A percentile compares a stretch with the other conserved stretches of the same genome.
Conservation (phyloP, 2,113 vertebrate genomes). For the Ciconia maguari region DNA sequence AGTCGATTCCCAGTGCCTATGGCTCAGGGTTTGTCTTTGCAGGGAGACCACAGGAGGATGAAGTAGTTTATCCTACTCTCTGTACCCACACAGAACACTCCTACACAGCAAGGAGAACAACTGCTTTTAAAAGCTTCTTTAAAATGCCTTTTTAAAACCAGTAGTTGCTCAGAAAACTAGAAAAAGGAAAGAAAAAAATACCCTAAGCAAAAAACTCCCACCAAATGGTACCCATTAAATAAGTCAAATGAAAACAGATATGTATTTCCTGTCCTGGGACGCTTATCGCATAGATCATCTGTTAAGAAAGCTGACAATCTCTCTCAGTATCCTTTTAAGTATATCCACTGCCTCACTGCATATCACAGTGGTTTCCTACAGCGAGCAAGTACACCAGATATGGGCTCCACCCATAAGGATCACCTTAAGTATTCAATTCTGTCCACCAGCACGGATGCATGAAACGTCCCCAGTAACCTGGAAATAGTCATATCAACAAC, state of each 20-base stretch:
- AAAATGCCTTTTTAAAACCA: neutral
- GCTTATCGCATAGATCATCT: neutral
- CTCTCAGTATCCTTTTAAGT: neutral
- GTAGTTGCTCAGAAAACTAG: neutral
- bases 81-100: neutral
- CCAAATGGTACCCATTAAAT: neutral
- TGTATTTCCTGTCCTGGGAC: neutral
- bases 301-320: neutral
- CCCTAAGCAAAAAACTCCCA: neutral
- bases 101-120: neutral
- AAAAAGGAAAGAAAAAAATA: neutral
- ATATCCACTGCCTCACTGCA: neutral
- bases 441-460: neutral
- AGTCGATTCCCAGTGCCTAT: neutral
- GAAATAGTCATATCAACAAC: neutral
- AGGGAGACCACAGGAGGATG: neutral
- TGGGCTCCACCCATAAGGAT: neutral
- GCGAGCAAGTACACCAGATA: accelerated
- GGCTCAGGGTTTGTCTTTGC: neutral
- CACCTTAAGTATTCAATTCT: neutral
- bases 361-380: neutral
- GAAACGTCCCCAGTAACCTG: neutral
- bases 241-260: neutral
- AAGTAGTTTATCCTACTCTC: neutral
- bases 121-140: neutral